A percentile compares a stretch with the other conserved stretches of the same genome.
phyloP scores from a whole-genome alignment of 2,888 invertebrate species.

The Volucella bombylans region DNA sequence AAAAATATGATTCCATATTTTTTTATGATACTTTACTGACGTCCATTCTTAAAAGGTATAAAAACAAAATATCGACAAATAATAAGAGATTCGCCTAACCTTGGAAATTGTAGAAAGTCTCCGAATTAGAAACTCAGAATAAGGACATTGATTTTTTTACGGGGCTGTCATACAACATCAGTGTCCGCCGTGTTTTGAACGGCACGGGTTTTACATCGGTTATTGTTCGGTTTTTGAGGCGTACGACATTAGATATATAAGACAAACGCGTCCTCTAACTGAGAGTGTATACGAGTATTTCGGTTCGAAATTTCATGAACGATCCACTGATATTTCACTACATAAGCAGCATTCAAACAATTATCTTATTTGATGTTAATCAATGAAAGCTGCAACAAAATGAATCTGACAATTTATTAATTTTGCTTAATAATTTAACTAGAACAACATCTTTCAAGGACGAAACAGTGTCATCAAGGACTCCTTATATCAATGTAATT shows the following conservation, averaged over 20 bases:
- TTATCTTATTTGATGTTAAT: no score
- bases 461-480: no score
- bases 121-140: conserved; percentile 33
- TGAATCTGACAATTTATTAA: no score
- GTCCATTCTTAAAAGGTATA: conserved; percentile 22
- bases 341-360: no score
- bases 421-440: no score
- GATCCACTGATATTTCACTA: no score
- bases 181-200: conserved; percentile 41
- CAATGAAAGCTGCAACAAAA: no score
- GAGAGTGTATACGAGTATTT: no score
- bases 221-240: neutral
- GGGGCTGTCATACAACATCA: conserved; percentile 19
- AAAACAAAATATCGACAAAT: conserved; percentile 1
- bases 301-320: no score
- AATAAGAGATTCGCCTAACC: conserved; percentile 46
- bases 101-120: conserved; percentile 60
- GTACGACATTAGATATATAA: neutral
- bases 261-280: no score
- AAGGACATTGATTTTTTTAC: conserved; percentile 36
- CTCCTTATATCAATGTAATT: no score
- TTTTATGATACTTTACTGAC: conserved; percentile 36
- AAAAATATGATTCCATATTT: conserved; percentile 71
- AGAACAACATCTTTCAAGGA: no score
- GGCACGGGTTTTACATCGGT: conserved; percentile 3